Base-by-base conservation (phyloP, 2,888 invertebrate species). In the Thymelicus lineola region DNA sequence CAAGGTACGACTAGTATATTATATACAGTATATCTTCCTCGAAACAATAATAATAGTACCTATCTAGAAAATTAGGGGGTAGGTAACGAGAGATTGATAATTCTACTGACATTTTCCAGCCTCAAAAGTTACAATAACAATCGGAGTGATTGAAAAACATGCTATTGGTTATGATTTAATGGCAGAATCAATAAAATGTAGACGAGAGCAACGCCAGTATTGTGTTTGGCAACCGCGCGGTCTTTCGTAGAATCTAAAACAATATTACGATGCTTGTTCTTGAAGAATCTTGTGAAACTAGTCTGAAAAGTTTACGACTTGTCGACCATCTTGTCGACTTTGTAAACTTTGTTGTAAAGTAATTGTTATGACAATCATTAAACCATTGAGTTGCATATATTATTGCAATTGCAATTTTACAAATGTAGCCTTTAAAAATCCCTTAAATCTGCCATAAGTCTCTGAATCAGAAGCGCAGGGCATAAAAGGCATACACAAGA, bases 131-230 rank as follows among this genome's bases (percentile, higher is more conserved):
- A 36, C 35, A 57, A 57, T 36, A 57, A 57, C 36, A 36, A 14
- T 55, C 36, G 6, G 14, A 7, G 1, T 57, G 35, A 57, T 36
- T 36, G 57, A 57, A 57, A 57, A 57, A 57, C 36, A 57, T 57
- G 3, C 28, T 57, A 36, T 57, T 57, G n/a, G n/a, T 36, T 57
- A 57, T 57, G 57, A 57, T 57, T 57, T 57, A 57, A 57, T 57
- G 57, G 57, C 36, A 57, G 35, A 57, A 20, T 55, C 64, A 64
- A 64, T 64, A 64, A 55, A 64, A 42, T 15, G 7, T 42, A 28
- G 38, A 55, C 64, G 38, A 20, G 53, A 53, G 55, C 55, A 57
- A 36, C 6, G 36, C 35, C 35, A 36, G 57, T n/a, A 64, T 36
- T 17, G 38, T 63, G 15, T 42, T 64, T 64, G 64, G 64, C 64